Base-by-base conservation (phyloP, 2,797 vertebrate species). In the Argyrosomus regius region DNA sequence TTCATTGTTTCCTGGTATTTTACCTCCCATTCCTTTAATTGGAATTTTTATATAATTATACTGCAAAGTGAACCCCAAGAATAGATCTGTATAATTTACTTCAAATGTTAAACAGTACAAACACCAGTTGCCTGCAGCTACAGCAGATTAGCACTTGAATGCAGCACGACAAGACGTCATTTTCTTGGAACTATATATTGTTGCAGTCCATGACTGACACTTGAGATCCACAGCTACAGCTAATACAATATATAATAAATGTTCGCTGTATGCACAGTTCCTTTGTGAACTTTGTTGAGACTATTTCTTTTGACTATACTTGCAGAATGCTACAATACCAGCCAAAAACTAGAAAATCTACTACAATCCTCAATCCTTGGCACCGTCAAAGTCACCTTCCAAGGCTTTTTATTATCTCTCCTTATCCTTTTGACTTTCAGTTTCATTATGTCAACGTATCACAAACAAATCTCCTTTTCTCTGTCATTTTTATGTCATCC, bases 401-500 rank as follows among this genome's bases (percentile, higher is more conserved):
- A 24, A 5, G 28, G 20, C 26, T 35, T 45, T 49, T 28, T 12
- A 52, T 28, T n/a, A 46, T 63, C 26, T 60, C 20, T 26, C 24
- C 28, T 58, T 4, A 22, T 46, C 12, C 9, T 45, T 64, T 61
- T 1, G 41, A 61, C 28, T 71, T 75, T 56, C 8, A n/a, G 6
- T 50, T 58, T 69, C 46, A 63, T 66, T n/a, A 16, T 56, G 6
- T 62, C 10, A 5, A 5, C 18, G 22, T 22, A 53, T 71, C 75
- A 72, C 6, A 65, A 20, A 61, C 17, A 14, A 62, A 49, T 65
- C 31, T 76, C 31, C 20, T 14, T 67, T 72, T 14, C 1, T 24
- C 43, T 68, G 6, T 20, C 53, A 66, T 48, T 58, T 66, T 58
- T 41, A 18, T 60, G 58, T 62, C 50, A 54, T 61, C 49, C 10